These are phyloP conservation scores for Paramormyrops kingsleyae DNA, from an alignment of 2,113 vertebrate species.

Conservation along the genomic window DNA sequence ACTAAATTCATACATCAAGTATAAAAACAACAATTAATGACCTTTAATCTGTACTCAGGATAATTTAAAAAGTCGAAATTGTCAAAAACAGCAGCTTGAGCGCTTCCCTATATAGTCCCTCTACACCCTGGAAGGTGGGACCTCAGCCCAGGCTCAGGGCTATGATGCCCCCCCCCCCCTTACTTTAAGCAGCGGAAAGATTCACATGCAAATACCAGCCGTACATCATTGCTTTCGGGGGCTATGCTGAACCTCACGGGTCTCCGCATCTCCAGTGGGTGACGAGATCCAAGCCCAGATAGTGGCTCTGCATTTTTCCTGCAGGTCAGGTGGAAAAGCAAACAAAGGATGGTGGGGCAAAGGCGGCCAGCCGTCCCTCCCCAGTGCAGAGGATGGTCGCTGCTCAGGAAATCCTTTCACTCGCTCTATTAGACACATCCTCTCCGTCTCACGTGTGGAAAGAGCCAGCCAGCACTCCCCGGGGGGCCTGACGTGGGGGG, in stretches of 20 bases:
- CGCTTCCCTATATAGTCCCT: not conserved
- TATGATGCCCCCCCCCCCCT: conserved; percentile 16
- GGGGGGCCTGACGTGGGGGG: not conserved
- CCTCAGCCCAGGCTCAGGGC: not conserved
- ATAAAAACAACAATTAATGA: not conserved
- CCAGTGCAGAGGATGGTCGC: conserved; percentile 8
- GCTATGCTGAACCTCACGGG: conserved; percentile 27
- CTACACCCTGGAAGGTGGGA: not conserved
- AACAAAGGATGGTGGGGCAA: conserved; percentile 48
- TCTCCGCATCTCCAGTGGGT: conserved; percentile 38
- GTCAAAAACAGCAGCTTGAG: not conserved
- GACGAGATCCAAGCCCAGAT: conserved; percentile 58
- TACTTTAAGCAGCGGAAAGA: conserved; percentile 40
- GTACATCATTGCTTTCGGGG: conserved; percentile 37
- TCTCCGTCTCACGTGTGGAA: not conserved
- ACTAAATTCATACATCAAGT: no score
- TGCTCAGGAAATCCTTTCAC: not conserved
- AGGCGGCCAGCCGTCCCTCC: conserved; percentile 36
- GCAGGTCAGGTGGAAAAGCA: conserved; percentile 51
- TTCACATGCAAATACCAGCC: conserved; percentile 57
- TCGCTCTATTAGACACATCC: not conserved
- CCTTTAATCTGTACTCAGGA: not conserved
- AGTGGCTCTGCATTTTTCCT: conserved; percentile 42
- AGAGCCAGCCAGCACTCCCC: not conserved
- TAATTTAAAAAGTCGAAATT: not conserved